These are phyloP conservation scores for Acrocephalus kingi DNA, from an alignment of 2,113 vertebrate species.

Conservation along the genomic window DNA sequence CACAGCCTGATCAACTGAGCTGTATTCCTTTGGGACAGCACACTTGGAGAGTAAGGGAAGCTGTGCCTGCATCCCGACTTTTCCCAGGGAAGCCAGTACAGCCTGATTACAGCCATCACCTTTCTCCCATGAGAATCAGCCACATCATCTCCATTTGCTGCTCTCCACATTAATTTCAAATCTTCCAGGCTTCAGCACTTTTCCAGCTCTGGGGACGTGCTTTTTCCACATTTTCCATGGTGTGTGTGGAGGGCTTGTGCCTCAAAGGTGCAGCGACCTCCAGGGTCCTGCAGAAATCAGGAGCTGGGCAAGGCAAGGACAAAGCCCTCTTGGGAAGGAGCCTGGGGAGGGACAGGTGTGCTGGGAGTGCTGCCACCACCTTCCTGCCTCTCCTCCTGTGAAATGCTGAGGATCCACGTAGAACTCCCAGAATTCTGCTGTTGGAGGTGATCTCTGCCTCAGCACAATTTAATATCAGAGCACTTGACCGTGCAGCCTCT, in stretches of 20 bases:
- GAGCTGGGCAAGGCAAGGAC: not conserved
- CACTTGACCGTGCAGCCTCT: not conserved
- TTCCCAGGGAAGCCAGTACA: not conserved
- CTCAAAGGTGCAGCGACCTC: fast-evolving
- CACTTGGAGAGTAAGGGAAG: not conserved
- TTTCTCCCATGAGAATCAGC: not conserved
- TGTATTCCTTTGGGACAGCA: not conserved
- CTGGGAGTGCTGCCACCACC: not conserved
- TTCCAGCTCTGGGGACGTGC: fast-evolving
- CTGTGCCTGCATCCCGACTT: not conserved
- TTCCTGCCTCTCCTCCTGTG: not conserved
- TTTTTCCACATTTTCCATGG: fast-evolving
- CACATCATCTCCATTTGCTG: not conserved
- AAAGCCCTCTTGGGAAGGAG: not conserved
- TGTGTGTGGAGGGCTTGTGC: not conserved
- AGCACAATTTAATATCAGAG: not conserved
- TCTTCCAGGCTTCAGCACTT: not conserved
- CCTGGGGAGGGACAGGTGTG: not conserved
- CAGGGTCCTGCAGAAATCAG: not conserved
- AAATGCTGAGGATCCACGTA: not conserved
- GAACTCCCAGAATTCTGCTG: not conserved
- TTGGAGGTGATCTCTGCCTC: not conserved
- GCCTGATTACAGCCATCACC: not conserved
- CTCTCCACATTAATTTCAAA: not conserved
- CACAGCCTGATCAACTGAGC: not conserved